Percentiles rank a stretch among this genome's conserved stretches.
phyloP scores from a whole-genome alignment of 2,888 invertebrate species.

The Acleris literana region DNA sequence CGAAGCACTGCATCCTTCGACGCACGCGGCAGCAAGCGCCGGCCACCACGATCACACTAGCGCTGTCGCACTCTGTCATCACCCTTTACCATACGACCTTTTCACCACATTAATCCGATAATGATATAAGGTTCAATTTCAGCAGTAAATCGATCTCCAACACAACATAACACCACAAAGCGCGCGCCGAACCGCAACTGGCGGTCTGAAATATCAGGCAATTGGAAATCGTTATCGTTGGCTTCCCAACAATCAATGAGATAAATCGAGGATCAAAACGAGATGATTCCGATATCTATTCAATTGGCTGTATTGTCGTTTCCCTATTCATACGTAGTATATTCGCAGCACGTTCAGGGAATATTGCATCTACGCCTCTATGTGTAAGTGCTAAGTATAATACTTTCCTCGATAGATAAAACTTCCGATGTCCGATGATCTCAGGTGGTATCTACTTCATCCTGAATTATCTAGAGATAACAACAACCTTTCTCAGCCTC shows the following conservation, averaged over 20 bases:
- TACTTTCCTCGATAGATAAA: background rate
- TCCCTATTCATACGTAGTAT: background rate
- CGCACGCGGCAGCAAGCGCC: constrained; percentile 77
- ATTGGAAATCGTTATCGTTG: constrained; percentile 62
- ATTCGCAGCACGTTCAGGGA: constrained; percentile 12
- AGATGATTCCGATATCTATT: constrained; percentile 57
- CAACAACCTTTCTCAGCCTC: constrained; percentile 4
- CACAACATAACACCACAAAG: constrained; percentile 49
- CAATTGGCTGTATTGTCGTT: constrained; percentile 26
- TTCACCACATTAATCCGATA: constrained; percentile 46
- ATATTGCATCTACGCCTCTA: constrained; percentile 5
- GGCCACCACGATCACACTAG: constrained; percentile 64
- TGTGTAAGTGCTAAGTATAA: too few relatives aligned
- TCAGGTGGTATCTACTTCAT: background rate
- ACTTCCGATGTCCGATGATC: background rate
- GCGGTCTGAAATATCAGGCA: constrained; percentile 52
- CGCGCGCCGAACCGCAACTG: constrained; percentile 60
- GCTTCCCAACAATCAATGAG: constrained; percentile 57
- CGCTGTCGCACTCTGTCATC: constrained; percentile 74
- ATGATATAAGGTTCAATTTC: constrained; percentile 47
- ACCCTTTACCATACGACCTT: constrained; percentile 65
- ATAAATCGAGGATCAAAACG: constrained; percentile 60
- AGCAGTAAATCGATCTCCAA: constrained; percentile 37
- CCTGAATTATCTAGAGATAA: constrained; percentile 25
- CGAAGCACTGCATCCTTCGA: constrained; percentile 78